These are phyloP conservation scores for Chironomus striatipennis DNA, from an alignment of 1,140 invertebrate genomes.

Conservation along the genomic window DNA sequence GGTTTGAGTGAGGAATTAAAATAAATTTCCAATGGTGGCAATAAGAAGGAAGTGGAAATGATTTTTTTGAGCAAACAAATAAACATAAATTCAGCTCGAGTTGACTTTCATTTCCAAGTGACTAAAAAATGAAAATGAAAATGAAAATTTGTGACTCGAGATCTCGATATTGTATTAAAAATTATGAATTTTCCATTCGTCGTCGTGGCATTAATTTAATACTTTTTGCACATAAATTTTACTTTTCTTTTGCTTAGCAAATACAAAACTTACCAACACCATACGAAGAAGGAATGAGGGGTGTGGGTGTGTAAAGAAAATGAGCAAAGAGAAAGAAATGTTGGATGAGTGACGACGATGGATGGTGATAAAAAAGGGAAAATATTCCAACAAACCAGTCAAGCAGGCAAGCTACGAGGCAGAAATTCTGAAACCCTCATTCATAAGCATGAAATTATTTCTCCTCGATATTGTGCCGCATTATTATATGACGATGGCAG, in stretches of 20 bases:
- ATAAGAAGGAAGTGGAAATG: too few species aligned
- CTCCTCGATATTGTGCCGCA: background rate
- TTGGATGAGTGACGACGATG: conserved; percentile 1
- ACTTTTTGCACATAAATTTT: background rate
- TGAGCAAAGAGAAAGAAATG: too few species aligned
- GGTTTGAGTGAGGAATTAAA: too few species aligned
- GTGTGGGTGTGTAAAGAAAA: background rate
- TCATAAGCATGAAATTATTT: background rate
- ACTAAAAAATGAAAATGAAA: background rate
- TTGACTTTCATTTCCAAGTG: too few species aligned
- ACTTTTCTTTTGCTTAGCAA: too few species aligned
- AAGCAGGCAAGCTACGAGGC: background rate
- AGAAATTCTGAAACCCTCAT: background rate
- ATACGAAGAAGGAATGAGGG: background rate
- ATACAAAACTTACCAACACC: background rate
- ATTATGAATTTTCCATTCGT: background rate
- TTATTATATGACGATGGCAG: background rate
- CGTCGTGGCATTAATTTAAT: conserved; percentile 3
- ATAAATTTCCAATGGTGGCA: too few species aligned
- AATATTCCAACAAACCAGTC: background rate
- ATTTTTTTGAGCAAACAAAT: too few species aligned
- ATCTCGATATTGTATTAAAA: conserved; percentile 20
- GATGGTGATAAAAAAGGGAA: conserved; percentile 3
- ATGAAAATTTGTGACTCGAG: conserved; percentile 15
- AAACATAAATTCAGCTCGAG: too few species aligned